phyloP scores from a whole-genome alignment of 2,888 invertebrate genomes.

The Parthenolecanium corni region DNA sequence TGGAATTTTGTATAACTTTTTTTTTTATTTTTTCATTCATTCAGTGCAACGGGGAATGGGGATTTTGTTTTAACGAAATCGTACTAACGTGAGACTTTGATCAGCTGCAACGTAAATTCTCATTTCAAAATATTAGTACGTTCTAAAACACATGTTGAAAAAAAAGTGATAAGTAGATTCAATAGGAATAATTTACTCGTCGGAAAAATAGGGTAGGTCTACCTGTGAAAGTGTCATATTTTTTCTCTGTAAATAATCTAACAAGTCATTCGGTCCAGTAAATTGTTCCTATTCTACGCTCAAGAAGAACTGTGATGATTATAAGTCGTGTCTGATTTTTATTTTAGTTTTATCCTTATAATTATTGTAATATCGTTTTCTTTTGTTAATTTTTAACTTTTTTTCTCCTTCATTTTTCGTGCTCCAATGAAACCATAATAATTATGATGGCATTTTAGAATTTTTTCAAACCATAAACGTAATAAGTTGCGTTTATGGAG shows the following conservation, averaged over 20 bases:
- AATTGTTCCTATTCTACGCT: constrained; percentile 22
- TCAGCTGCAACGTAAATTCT: too few relatives aligned
- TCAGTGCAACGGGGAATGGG: too few relatives aligned
- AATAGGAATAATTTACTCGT: too few relatives aligned
- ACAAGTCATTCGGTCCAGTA: neutral
- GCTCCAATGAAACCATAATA: neutral
- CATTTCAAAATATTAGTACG: too few relatives aligned
- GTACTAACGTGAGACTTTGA: too few relatives aligned
- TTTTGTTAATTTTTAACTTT: constrained; percentile 5
- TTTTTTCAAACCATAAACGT: neutral
- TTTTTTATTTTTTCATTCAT: too few relatives aligned
- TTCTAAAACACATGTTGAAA: too few relatives aligned
- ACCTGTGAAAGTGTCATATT: too few relatives aligned
- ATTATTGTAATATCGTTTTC: neutral
- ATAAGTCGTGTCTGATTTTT: constrained; percentile 6
- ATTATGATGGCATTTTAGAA: neutral
- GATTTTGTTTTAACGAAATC: neutral
- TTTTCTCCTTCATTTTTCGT: neutral
- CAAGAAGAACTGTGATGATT: constrained; percentile 23
- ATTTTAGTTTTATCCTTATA: neutral
- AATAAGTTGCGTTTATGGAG: neutral
- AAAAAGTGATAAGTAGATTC: too few relatives aligned
- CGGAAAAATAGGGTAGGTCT: too few relatives aligned
- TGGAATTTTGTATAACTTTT: too few relatives aligned
- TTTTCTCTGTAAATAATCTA: too few relatives aligned